A percentile compares a stretch with the other conserved stretches of the same genome.
Conservation (phyloP, 2,113 vertebrate genomes). For the Entosphenus tridentatus region DNA sequence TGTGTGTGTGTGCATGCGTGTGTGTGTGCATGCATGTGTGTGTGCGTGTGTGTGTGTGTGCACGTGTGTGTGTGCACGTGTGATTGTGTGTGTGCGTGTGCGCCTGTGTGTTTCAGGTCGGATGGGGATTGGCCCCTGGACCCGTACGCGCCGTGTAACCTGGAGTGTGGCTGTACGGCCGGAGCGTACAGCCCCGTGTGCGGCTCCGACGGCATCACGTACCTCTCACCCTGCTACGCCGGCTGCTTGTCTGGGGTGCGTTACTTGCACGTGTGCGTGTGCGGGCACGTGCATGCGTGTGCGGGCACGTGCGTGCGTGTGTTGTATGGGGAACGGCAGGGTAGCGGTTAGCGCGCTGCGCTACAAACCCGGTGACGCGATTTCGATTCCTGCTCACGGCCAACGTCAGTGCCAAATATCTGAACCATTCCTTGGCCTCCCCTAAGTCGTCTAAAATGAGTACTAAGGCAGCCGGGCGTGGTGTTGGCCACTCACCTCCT, state of each 20-base stretch:
- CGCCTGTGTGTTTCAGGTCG: neutral
- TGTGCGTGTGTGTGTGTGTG: conserved; percentile 15
- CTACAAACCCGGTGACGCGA: too few relatives aligned
- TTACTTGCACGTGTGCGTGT: conserved; percentile 38
- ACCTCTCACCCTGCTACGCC: conserved; percentile 85
- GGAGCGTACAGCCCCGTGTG: conserved; percentile 85
- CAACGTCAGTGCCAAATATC: too few relatives aligned
- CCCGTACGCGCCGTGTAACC: conserved; percentile 54
- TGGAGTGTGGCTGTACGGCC: conserved; percentile 70
- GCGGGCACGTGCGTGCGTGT: too few relatives aligned
- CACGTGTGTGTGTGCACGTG: conserved; percentile 7
- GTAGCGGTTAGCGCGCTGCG: too few relatives aligned
- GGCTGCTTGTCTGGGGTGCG: conserved; percentile 80
- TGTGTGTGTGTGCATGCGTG: too few relatives aligned
- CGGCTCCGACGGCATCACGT: conserved; percentile 65
- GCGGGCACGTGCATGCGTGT: conserved; percentile 15
- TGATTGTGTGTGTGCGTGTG: neutral
- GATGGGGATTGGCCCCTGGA: conserved; percentile 18
- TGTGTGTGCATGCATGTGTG: conserved; percentile 9
- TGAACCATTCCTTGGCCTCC: too few relatives aligned
- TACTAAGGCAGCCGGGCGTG: too few relatives aligned
- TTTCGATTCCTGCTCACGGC: too few relatives aligned
- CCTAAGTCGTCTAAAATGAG: too few relatives aligned
- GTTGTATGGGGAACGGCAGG: too few relatives aligned
- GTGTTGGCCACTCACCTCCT: too few relatives aligned